Evolutionary conservation across 2,888 invertebrate species (phyloP).

Genomic region (Eremobia ochroleuca): DNA sequence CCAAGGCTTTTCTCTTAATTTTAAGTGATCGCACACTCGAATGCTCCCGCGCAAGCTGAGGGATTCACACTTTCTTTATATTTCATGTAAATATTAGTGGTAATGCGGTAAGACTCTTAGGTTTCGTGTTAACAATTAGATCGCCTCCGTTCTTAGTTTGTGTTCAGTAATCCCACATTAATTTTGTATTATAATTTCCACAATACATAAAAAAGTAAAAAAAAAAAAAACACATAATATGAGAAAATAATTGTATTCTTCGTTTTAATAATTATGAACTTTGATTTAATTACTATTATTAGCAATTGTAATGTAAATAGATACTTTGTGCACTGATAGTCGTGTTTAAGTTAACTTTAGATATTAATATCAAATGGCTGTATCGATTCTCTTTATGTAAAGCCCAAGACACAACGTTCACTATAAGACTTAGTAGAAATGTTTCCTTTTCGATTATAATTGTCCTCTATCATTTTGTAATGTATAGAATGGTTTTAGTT

Average conservation of each 20-base stretch:
- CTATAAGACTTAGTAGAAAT: conserved; percentile 78
- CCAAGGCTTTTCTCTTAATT: conserved; percentile 74
- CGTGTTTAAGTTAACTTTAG: conserved; percentile 85
- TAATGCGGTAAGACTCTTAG: conserved; percentile 75
- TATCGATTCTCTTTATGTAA: conserved; percentile 80
- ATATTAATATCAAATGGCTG: conserved; percentile 85
- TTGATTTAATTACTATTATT: conserved; percentile 79
- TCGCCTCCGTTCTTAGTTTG: conserved; percentile 79
- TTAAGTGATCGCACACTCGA: conserved; percentile 75
- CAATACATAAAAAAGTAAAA: conserved; percentile 79
- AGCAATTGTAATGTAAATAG: conserved; percentile 86
- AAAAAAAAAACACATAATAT: conserved; percentile 72
- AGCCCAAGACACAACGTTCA: conserved; percentile 79
- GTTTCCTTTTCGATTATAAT: conserved; percentile 74
- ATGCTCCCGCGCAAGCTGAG: conserved; percentile 69
- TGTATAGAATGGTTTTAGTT: conserved; percentile 80
- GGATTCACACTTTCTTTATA: conserved; percentile 59
- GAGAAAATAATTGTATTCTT: conserved; percentile 77
- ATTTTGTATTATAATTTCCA: conserved; percentile 79
- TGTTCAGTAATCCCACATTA: conserved; percentile 81
- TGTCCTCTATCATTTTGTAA: conserved; percentile 70
- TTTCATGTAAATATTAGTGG: conserved; percentile 81
- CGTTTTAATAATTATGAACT: conserved; percentile 75
- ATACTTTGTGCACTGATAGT: conserved; percentile 88
- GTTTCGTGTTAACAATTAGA: conserved; percentile 72